Percentiles rank a stretch among this genome's conserved stretches.
phyloP scores from a whole-genome alignment of 1,140 invertebrate genomes.

The Lerema accius region DNA sequence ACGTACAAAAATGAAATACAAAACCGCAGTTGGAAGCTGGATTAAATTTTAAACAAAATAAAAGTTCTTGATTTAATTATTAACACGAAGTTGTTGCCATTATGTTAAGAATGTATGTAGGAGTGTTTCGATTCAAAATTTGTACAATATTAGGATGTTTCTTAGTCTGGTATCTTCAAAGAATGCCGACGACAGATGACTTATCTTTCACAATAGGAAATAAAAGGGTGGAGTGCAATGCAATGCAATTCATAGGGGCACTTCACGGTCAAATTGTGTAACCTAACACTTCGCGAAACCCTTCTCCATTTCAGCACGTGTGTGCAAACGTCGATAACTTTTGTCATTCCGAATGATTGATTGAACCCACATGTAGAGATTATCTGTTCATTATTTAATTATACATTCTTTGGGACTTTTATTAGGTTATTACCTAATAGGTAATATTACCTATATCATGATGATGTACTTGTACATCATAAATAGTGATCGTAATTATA shows the following conservation, averaged over 20 bases:
- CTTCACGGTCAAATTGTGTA: constrained; percentile 69
- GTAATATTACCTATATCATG: too few relatives aligned
- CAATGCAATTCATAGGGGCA: constrained; percentile 77
- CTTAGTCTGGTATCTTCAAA: constrained; percentile 65
- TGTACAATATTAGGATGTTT: constrained; percentile 2
- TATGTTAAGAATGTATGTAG: too few relatives aligned
- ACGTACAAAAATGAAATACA: constrained; percentile 10
- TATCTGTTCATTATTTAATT: background rate
- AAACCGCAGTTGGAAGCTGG: background rate
- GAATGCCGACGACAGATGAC: constrained; percentile 68
- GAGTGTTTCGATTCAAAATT: background rate
- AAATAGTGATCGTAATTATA: too few relatives aligned
- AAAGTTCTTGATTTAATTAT: constrained; percentile 19
- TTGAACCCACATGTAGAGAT: background rate
- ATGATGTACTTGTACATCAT: too few relatives aligned
- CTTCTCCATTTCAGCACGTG: constrained; percentile 64
- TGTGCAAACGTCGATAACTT: constrained; percentile 36
- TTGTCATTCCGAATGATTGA: constrained; percentile 29
- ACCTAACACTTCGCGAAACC: constrained; percentile 64
- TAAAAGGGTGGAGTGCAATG: constrained; percentile 76
- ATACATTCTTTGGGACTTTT: too few relatives aligned
- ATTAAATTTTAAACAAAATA: constrained; percentile 5
- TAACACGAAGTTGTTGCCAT: constrained; percentile 2
- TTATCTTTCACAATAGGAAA: constrained; percentile 74
- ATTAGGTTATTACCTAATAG: too few relatives aligned